phyloP scores from a whole-genome alignment of 1,140 invertebrate species.

The Brachionus rubens region DNA sequence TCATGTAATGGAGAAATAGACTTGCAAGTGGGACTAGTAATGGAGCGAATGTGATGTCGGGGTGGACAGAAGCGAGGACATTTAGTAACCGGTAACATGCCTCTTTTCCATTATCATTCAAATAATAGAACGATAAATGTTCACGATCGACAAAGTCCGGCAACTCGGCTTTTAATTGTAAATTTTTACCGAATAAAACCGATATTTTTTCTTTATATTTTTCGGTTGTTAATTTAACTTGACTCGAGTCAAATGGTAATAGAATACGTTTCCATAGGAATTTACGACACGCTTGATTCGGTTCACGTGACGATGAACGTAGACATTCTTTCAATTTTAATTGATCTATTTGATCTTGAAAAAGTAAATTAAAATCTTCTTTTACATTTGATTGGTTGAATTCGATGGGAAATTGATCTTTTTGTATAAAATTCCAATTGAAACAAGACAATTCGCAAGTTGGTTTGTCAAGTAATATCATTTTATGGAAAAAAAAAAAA shows the following conservation, averaged over 20 bases:
- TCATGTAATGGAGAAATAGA: slow-evolving; percentile 43
- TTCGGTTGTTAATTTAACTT: neutral
- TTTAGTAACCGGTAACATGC: slow-evolving; percentile 28
- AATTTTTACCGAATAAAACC: slow-evolving; percentile 29
- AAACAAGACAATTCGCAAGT: neutral
- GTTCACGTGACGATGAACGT: neutral
- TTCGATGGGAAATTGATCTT: neutral
- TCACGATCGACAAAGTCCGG: slow-evolving; percentile 41
- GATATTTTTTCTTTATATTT: slow-evolving; percentile 32
- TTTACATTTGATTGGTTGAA: neutral
- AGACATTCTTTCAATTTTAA: neutral
- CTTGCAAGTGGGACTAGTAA: slow-evolving; percentile 14
- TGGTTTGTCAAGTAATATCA: slow-evolving; percentile 8
- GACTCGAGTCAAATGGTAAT: neutral
- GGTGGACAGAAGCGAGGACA: slow-evolving; percentile 35
- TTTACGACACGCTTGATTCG: slow-evolving; percentile 18
- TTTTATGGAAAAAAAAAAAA: neutral
- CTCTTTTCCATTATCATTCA: slow-evolving; percentile 28
- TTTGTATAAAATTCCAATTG: slow-evolving; percentile 24
- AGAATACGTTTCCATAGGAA: slow-evolving; percentile 44
- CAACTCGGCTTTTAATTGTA: slow-evolving; percentile 31
- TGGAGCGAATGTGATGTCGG: slow-evolving; percentile 46
- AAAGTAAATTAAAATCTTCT: slow-evolving; percentile 18
- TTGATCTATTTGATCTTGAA: slow-evolving; percentile 20
- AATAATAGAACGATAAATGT: slow-evolving; percentile 18